phyloP scores from a whole-genome alignment of 2,797 vertebrate genomes.

The Manis javanica region DNA sequence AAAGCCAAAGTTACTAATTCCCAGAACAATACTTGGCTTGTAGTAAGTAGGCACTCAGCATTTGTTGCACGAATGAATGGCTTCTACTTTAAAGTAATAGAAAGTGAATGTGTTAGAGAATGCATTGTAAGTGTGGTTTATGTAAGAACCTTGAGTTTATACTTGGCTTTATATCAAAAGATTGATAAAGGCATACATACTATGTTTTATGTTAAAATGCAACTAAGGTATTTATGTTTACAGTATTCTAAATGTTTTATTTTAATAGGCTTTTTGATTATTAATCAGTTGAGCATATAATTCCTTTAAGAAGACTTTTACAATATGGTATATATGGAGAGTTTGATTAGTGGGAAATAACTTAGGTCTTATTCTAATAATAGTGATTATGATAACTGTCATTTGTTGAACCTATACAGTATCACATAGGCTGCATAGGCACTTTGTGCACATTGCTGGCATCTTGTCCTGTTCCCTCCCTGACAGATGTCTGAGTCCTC shows the following conservation, averaged over 20 bases:
- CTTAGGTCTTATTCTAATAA: background rate
- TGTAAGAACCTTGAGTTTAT: slow-evolving; percentile 37
- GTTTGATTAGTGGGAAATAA: slow-evolving; percentile 33
- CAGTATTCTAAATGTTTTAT: slow-evolving; percentile 26
- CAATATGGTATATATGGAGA: background rate
- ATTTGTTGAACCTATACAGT: background rate
- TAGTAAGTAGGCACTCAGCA: background rate
- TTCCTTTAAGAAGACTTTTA: slow-evolving; percentile 35
- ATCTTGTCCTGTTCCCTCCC: background rate
- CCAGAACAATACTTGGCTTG: slow-evolving; percentile 20
- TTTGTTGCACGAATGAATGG: slow-evolving; percentile 42
- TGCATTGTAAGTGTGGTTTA: slow-evolving; percentile 25
- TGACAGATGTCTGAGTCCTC: background rate
- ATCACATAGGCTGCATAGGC: background rate
- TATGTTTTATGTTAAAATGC: slow-evolving; percentile 37
- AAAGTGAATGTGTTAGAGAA: slow-evolving; percentile 24
- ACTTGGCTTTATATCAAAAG: slow-evolving; percentile 33
- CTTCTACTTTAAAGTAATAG: slow-evolving; percentile 35
- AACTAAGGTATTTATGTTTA: slow-evolving; percentile 53
- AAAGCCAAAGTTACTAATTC: slow-evolving; percentile 19
- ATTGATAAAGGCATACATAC: background rate
- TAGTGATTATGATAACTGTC: background rate
- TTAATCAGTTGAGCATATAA: background rate
- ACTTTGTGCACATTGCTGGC: background rate
- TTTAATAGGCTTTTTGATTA: background rate